These are phyloP conservation scores for Neosilurus mollespiculum DNA, from an alignment of 2,797 vertebrate genomes.

Conservation along the genomic window DNA sequence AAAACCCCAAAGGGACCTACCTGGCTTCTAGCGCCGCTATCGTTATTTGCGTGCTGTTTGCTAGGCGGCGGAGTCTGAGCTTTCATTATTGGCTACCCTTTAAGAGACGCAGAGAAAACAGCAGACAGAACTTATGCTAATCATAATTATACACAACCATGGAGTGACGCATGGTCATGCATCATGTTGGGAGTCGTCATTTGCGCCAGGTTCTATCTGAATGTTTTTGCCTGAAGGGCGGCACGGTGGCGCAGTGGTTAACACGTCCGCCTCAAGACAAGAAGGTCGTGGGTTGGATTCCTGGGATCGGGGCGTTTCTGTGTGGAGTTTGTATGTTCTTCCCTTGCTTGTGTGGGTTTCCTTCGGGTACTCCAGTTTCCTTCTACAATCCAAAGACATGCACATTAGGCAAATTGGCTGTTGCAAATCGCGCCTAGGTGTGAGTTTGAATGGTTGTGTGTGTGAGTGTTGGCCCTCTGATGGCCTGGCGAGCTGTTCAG, in stretches of 20 bases:
- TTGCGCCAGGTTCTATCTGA: slow-evolving; percentile 24
- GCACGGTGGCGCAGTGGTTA: not conserved
- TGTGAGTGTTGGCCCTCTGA: no score
- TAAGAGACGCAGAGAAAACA: slow-evolving; percentile 50
- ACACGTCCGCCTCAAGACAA: not conserved
- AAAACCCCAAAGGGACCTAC: slow-evolving; percentile 34
- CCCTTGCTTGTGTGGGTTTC: no score
- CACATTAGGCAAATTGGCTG: no score
- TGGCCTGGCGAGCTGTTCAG: no score
- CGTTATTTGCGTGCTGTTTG: slow-evolving; percentile 53
- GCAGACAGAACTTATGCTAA: slow-evolving; percentile 43
- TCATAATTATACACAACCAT: slow-evolving; percentile 44
- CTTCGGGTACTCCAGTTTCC: no score
- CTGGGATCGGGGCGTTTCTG: no score
- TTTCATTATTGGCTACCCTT: slow-evolving; percentile 54
- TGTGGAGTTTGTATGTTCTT: no score
- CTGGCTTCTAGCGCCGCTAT: slow-evolving; percentile 38
- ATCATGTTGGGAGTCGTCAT: slow-evolving; percentile 15
- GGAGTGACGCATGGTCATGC: slow-evolving; percentile 17
- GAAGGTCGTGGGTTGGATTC: no score
- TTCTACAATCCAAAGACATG: no score
- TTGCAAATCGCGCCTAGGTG: no score
- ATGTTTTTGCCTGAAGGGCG: slow-evolving; percentile 7
- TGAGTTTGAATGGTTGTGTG: no score
- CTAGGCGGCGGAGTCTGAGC: slow-evolving; percentile 34